Evolutionary conservation across 2,113 vertebrate genomes (phyloP).

Genomic region (Perca fluviatilis): DNA sequence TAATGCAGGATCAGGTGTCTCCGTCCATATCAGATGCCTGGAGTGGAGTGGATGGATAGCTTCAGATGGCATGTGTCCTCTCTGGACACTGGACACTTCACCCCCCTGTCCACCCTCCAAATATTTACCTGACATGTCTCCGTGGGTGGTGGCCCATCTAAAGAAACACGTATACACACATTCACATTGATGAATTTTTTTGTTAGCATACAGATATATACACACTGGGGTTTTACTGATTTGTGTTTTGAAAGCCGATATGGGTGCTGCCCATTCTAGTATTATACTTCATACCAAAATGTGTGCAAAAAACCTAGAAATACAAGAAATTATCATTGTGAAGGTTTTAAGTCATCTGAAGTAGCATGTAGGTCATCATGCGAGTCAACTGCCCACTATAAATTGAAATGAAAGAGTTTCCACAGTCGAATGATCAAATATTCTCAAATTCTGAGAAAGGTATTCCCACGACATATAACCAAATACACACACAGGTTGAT

Average conservation of each 20-base stretch:
- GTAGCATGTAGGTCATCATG: not conserved
- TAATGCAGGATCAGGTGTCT: constrained; percentile 83
- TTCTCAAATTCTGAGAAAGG: not conserved
- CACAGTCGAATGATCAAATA: not conserved
- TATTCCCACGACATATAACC: constrained; percentile 6
- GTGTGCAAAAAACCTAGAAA: not conserved
- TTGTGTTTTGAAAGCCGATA: constrained; percentile 66
- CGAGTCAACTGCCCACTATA: not conserved
- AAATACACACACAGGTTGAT: not conserved
- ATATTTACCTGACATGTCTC: constrained; percentile 83
- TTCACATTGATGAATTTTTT: constrained; percentile 71
- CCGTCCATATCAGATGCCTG: constrained; percentile 59
- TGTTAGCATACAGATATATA: constrained; percentile 54
- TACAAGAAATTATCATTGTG: not conserved
- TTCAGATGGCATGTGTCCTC: constrained; percentile 73
- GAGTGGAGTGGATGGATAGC: constrained; percentile 53
- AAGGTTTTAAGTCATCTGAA: not conserved
- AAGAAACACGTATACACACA: constrained; percentile 72
- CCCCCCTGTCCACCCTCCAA: constrained; percentile 60
- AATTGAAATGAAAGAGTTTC: not conserved
- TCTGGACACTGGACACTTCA: constrained; percentile 78
- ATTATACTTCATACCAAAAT: not conserved
- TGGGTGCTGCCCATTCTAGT: constrained; percentile 7
- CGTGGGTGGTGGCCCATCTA: constrained; percentile 83
- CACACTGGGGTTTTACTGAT: constrained; percentile 49